Evolutionary conservation across 2,888 invertebrate species (phyloP), one percentile per base, ranked within the genome.

Genomic region (Lamproptera curius): DNA sequence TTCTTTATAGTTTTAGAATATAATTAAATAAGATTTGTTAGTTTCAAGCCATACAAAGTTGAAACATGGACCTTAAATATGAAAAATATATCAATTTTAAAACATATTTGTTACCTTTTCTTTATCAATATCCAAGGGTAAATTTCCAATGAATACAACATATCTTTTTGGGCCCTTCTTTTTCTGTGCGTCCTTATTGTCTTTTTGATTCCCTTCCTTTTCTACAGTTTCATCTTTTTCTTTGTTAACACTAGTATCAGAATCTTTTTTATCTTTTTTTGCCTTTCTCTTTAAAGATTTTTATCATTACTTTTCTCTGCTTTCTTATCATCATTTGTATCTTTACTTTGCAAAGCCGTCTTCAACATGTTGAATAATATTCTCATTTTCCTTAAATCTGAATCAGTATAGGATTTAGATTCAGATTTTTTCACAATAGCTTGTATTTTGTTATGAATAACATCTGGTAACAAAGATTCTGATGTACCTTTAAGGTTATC

Each of bases 141-240:
- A 58, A 54, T 88, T 88, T 0, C 88, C 88, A 20, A 88, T 53
- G 59, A 88, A 88, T 15, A 85, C 86, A 1, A 88, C 79, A 72
- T 87, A 88, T 76, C 88, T 67, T 52, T 86, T 87, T 0, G 80
- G 74, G 0, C 81, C 77, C 48, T 72, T 77, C 0, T 60, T 56
- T 56, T 73, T 59, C 62, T 73, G 38, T 6, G 16, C 23, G 45
- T 23, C 50, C 49, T 4, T 40, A 38, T 44, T 35, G 16, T 50
- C 53, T 26, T 51, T 54, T 26, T 54, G 55, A 14, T 49, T 55
- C 8, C 13, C 47, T 39, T 55, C 46, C 13, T 44, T 33, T 39
- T 38, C 39, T 45, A 14, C 20, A 43, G 36, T 8, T 33, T 16
- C 16, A 17, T 49, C 45, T 40, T 47, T 38, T 48, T 44, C 13